Conservation (phyloP, 2,888 invertebrate species). For the Leptinotarsa haldemani region DNA sequence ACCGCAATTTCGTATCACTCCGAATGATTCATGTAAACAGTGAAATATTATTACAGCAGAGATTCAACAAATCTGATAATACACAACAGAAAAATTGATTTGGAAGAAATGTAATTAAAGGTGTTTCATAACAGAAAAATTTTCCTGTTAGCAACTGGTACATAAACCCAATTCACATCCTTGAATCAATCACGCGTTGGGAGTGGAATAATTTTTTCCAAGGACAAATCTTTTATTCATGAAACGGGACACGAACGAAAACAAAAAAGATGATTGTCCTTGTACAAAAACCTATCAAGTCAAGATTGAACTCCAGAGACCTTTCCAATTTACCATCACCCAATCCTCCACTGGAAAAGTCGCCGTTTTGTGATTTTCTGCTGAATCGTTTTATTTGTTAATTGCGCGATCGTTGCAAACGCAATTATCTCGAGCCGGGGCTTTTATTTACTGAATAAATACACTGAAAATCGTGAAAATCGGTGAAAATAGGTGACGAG, state of each 20-base stretch:
- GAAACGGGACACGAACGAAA: neutral
- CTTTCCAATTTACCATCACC: constrained; percentile 19
- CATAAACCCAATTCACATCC: neutral
- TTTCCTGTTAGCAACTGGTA: too few species aligned
- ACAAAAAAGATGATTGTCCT: neutral
- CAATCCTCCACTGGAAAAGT: constrained; percentile 31
- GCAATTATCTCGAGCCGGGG: constrained; percentile 63
- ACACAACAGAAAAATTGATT: too few species aligned
- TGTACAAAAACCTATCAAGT: constrained; percentile 5
- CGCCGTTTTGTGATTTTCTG: constrained; percentile 57
- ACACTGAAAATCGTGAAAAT: constrained; percentile 52
- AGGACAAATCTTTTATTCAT: constrained; percentile 10
- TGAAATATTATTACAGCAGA: too few species aligned
- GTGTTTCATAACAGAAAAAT: too few species aligned
- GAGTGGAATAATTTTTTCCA: neutral
- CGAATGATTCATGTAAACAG: too few species aligned
- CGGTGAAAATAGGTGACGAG: constrained; percentile 48
- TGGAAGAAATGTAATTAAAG: too few species aligned
- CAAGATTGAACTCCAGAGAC: constrained; percentile 10
- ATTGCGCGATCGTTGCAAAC: constrained; percentile 65
- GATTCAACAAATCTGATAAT: too few species aligned
- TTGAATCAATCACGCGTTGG: neutral
- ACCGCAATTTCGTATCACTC: too few species aligned
- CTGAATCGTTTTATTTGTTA: constrained; percentile 64
- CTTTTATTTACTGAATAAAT: constrained; percentile 64